Evolutionary conservation across 2,888 invertebrate species (phyloP), one percentile per base, ranked within the genome.

Genomic region (Odontomyia ornata): DNA sequence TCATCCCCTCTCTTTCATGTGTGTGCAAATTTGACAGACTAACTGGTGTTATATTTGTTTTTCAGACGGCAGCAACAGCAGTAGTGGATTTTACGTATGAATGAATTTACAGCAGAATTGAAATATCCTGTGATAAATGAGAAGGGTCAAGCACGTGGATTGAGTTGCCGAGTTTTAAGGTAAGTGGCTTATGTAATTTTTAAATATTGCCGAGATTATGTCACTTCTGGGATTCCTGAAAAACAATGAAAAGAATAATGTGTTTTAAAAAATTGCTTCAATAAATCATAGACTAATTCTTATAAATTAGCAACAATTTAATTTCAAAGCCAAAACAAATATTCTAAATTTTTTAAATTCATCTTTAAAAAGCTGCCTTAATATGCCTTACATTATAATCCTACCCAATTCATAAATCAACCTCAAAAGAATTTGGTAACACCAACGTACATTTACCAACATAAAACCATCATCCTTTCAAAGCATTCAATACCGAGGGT

Each of bases 11-110:
- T 28, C 5, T 36, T 9, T 3, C 36, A 52, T 52, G 7, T 52
- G 4, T 52, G 52, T 36, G 64, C 28, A 64, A 64, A 15, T 11
- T 13, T 15, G 11, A 5, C 23, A 4, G 64, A 36, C n/a, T 28
- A n/a, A 18, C 64, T 64, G 28, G 64, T 64, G 64, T 28, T 27
- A 64, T 64, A 64, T 64, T 64, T 64, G 64, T 64, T 64, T 64
- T 64, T 27, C 64, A 28, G 64, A 27, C 64, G 15, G 64, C n/a
- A 28, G 28, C 64, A 28, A 15, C 4, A 28, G 28, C 15, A 27
- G 64, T 18, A 9, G n/a, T 64, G 28, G 64, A 28, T 64, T 64
- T 64, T 28, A 64, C 64, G 64, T n/a, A 64, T 64, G 64, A 28
- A 64, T 64, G 30, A 30, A n/a, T 52, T 15, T 4, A 18, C 7